Base-by-base conservation (phyloP, 2,113 vertebrate species). In the Otolemur garnettii region DNA sequence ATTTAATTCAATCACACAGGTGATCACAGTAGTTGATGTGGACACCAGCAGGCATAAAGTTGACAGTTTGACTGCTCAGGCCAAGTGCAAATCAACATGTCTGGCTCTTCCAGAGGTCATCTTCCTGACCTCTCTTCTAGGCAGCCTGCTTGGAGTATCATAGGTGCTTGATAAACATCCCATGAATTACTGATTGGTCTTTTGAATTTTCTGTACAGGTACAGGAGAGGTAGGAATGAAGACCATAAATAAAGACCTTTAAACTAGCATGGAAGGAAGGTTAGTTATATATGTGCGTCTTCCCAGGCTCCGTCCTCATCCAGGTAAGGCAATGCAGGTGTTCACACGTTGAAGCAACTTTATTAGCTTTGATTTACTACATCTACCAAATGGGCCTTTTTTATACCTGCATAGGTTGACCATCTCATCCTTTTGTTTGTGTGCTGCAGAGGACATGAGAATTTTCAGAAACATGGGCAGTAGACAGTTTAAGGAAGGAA, bases 11-110 rank as follows among this genome's bases (percentile, higher is more conserved):
- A 4, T 21, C 28, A 5, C n/a, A 64, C 33, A 14, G 9, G 26
- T 0, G 14, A 24, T 66, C 10, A 1, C 11, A 5, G 15, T 2
- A 1, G 55, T 4, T 7, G 5, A n/a, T 18, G 3, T 7, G 42
- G 4, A 3, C 18, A 15, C 0, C 57, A 12, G 35, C 30, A 38
- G 75, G 24, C 1, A 1, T 21, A 1, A 4, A 11, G 21, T 0
- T 2, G 53, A 50, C 2, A 8, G 38, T 15, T 10, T 19, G 66
- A 21, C 4, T n/a, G 19, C 35, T 66, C 26, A 22, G 45, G 28
- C 9, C 1, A 4, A 1, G 8, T 88, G 68, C 66, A 21, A 0
- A 33, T 18, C 19, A 9, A 28, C 6, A 4, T 22, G 35, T 50
- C 66, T 62, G 42, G 35, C 11, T 12, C 72, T 69, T 60, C 21